Percentiles rank a stretch among this genome's conserved stretches.
Conservation (phyloP, 2,113 vertebrate species). For the Sula dactylatra region DNA sequence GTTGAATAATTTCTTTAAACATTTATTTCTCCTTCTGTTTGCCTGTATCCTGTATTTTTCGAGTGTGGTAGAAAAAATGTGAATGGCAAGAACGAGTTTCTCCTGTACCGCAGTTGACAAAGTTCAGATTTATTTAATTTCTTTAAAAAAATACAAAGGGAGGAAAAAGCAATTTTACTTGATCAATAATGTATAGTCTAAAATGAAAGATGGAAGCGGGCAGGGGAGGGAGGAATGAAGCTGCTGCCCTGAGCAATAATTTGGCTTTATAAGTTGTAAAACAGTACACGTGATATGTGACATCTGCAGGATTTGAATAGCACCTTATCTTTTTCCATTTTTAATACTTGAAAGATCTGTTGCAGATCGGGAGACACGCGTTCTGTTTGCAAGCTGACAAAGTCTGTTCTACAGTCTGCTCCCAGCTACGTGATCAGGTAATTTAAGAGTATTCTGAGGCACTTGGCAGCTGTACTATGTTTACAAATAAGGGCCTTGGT, state of each 20-base stretch:
- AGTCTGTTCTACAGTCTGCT: slow-evolving; percentile 54
- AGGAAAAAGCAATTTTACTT: neutral
- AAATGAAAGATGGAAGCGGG: neutral
- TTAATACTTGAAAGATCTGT: slow-evolving; percentile 13
- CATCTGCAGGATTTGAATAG: neutral
- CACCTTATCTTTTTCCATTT: slow-evolving; percentile 24
- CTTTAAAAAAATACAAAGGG: neutral
- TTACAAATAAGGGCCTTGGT: slow-evolving; percentile 60
- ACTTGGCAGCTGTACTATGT: slow-evolving; percentile 43
- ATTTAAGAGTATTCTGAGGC: slow-evolving; percentile 17
- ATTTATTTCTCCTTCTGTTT: neutral
- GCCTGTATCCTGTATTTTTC: neutral
- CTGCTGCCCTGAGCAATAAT: neutral
- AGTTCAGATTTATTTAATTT: neutral
- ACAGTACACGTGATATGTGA: neutral
- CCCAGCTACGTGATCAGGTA: slow-evolving; percentile 55
- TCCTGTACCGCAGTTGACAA: neutral
- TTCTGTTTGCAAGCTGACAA: slow-evolving; percentile 50
- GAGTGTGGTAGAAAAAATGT: neutral
- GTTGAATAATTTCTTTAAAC: neutral
- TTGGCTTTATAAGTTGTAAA: neutral
- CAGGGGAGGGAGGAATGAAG: neutral
- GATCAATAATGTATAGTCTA: neutral
- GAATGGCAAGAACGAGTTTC: neutral
- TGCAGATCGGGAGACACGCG: neutral